phyloP scores from a whole-genome alignment of 2,797 vertebrate species.

The Chaunax sp. region DNA sequence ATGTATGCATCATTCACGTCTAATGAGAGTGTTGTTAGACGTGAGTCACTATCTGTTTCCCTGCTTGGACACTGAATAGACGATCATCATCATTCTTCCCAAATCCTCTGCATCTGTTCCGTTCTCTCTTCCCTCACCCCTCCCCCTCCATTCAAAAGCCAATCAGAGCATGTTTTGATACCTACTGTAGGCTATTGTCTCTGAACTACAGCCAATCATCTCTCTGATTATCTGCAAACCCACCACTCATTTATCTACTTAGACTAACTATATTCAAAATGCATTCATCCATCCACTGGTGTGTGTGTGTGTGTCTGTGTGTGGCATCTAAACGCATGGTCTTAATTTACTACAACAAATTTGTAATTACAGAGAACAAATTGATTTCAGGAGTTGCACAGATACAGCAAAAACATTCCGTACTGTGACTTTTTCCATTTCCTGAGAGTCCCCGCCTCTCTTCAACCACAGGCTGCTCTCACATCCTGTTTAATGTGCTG shows the following conservation, averaged over 20 bases:
- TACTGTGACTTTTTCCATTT: background rate
- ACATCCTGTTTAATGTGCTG: conserved; percentile 16
- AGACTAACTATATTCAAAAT: background rate
- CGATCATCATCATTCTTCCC: conserved; percentile 35
- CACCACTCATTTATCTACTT: background rate
- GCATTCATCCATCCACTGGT: background rate
- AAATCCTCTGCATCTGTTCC: conserved; percentile 40
- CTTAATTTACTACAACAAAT: conserved; percentile 5
- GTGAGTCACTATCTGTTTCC: background rate
- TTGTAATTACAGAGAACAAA: background rate
- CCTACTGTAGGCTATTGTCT: conserved; percentile 4
- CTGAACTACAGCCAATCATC: conserved; percentile 9
- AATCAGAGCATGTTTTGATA: conserved; percentile 30
- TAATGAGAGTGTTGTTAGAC: too few relatives aligned
- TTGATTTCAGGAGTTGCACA: background rate
- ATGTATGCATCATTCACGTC: background rate
- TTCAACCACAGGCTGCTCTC: background rate
- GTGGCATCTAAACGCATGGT: background rate
- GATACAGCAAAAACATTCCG: background rate
- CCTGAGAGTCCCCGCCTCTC: background rate
- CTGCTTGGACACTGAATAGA: conserved; percentile 41
- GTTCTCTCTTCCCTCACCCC: conserved; percentile 20
- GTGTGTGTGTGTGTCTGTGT: too few relatives aligned
- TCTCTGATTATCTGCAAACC: background rate
- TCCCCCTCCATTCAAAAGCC: conserved; percentile 39